Base-by-base conservation (phyloP, 2,113 vertebrate genomes). In the Tylochromis polylepis region DNA sequence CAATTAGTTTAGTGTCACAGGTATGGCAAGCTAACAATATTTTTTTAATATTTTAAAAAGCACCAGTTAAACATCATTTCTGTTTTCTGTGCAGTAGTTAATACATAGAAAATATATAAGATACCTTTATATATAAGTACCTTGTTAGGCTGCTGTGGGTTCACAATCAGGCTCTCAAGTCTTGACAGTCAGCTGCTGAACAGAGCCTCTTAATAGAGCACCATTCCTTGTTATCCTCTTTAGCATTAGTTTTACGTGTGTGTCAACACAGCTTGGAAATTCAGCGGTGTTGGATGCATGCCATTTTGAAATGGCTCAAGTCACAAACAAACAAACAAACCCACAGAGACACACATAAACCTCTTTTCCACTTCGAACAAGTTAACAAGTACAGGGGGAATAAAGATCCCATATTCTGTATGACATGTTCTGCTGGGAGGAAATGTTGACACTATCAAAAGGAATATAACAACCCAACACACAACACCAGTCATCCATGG, bases 361-460 rank as follows among this genome's bases (percentile, higher is more conserved):
- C 20, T 51, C 72, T 67, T 22, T 12, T 5, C 41, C 22, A 5
- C 9, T 77, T 75, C 10, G 16, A 70, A 55, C 51, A 85, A 55
- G 53, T 31, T 72, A 87, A 80, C 46, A 56, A 79, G 56, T 24
- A 72, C 51, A 81, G 11, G 2, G 20, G 29, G 24, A 27, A 84
- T 90, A 65, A 22, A 84, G 38, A 85, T 72, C 6, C 27, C 27
- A 27, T 55, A 34, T 31, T 87, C 12, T 51, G 56, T 77, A 29
- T n/a, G 20, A 36, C 57, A 81, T 34, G 41, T 55, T 88, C 34
- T 56, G 51, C 82, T 81, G 60, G 78, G 46, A 87, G 34, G 12
- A 57, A 29, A 80, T 70, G 41, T 67, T 85, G 77, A 78, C 57
- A 43, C 34, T 56, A 77, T 86, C 81, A 88, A 89, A 85, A 80